Evolutionary conservation across 2,113 vertebrate species (phyloP).

Genomic region (Guaruba guarouba): DNA sequence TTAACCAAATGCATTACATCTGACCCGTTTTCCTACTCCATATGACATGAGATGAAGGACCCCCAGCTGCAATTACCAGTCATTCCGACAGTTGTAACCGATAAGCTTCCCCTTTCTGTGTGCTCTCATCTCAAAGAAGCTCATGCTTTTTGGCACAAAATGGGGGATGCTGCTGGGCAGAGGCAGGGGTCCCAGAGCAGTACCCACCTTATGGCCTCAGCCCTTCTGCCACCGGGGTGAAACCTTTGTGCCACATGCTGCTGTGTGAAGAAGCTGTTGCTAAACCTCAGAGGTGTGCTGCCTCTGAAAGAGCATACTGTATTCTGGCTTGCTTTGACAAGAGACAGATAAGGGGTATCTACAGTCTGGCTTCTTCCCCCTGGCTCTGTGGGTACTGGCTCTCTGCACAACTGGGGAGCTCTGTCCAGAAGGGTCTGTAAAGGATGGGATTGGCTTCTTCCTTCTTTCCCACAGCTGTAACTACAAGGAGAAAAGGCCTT

Average conservation of each 20-base stretch:
- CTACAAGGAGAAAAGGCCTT: neutral
- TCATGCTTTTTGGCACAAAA: neutral
- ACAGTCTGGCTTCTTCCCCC: rapidly evolving
- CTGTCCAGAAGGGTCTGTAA: neutral
- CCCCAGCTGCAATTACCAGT: slow-evolving; percentile 47
- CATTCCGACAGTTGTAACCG: slow-evolving; percentile 41
- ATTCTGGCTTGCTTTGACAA: neutral
- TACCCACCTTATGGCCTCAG: rapidly evolving
- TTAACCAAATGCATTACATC: slow-evolving; percentile 69
- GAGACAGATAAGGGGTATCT: neutral
- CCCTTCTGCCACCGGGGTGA: rapidly evolving
- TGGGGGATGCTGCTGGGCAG: neutral
- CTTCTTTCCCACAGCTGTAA: neutral
- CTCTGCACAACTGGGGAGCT: rapidly evolving
- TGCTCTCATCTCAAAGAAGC: neutral
- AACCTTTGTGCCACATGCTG: rapidly evolving
- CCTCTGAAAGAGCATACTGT: neutral
- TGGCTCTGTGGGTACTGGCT: neutral
- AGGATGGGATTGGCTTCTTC: neutral
- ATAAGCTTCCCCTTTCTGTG: neutral
- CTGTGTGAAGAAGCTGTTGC: neutral
- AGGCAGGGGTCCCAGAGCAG: neutral
- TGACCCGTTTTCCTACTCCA: slow-evolving; percentile 68
- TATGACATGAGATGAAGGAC: slow-evolving; percentile 36
- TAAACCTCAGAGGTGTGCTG: neutral